Percentiles rank a stretch among this genome's conserved stretches.
Conservation (phyloP, 2,888 invertebrate genomes). For the Apotomis turbidana region DNA sequence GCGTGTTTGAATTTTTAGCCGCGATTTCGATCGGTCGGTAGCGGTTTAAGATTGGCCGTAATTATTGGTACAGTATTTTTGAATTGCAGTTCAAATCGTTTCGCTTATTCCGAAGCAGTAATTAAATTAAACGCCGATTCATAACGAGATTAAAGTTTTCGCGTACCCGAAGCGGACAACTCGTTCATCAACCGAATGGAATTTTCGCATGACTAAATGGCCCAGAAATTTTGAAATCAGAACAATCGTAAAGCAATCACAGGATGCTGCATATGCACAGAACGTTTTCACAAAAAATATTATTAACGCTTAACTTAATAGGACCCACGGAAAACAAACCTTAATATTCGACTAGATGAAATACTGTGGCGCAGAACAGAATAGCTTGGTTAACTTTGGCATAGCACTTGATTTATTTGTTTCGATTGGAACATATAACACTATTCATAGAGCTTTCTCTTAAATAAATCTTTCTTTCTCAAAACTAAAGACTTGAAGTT, state of each 20-base stretch:
- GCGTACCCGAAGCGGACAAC: slow-evolving; percentile 19
- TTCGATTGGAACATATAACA: too few relatives aligned
- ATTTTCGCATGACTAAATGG: slow-evolving; percentile 14
- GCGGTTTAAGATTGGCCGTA: slow-evolving; percentile 26
- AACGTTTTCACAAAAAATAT: too few relatives aligned
- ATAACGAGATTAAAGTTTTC: slow-evolving; percentile 32
- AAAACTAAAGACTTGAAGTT: too few relatives aligned
- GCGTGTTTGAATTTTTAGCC: slow-evolving; percentile 30
- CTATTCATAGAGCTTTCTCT: too few relatives aligned
- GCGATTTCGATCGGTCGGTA: slow-evolving; percentile 11
- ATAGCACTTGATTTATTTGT: too few relatives aligned
- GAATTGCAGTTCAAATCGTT: slow-evolving; percentile 33
- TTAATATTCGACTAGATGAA: too few relatives aligned
- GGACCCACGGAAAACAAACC: too few relatives aligned
- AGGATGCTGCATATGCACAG: too few relatives aligned
- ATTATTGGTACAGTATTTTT: slow-evolving; percentile 31
- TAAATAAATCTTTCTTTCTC: too few relatives aligned
- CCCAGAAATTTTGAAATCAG: slow-evolving; percentile 10
- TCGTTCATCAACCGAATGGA: slow-evolving; percentile 17
- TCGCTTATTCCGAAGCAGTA: slow-evolving; percentile 27
- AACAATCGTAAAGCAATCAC: neutral
- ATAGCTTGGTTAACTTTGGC: too few relatives aligned
- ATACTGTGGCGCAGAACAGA: too few relatives aligned
- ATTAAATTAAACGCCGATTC: slow-evolving; percentile 34
- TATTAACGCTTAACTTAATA: too few relatives aligned